A percentile compares a stretch with the other conserved stretches of the same genome.
phyloP scores from a whole-genome alignment of 2,797 vertebrate species.

The Eospalax fontanierii region DNA sequence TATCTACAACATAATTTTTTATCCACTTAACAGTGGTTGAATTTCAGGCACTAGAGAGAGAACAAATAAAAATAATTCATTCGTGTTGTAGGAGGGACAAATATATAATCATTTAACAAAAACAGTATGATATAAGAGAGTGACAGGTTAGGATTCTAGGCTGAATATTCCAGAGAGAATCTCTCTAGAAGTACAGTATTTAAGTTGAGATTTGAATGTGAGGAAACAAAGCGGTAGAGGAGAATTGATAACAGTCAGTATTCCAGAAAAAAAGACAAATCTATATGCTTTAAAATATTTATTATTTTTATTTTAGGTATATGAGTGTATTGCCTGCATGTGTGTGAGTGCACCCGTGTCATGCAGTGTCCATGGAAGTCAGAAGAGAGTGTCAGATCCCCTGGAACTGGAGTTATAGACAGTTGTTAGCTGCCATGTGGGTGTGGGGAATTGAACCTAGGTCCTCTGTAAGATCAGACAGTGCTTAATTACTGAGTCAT shows the following conservation, averaged over 20 bases:
- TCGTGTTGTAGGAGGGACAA: neutral
- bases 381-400: no score
- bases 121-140: neutral
- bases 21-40: constrained; percentile 28
- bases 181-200: neutral
- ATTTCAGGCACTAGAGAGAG: neutral
- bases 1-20: constrained; percentile 35
- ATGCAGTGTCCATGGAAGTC: no score
- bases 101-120: constrained; percentile 51
- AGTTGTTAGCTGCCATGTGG: no score
- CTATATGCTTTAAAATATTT: no score
- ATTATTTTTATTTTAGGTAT: no score
- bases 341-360: no score
- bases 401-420: no score
- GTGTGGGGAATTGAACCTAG: no score
- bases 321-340: no score
- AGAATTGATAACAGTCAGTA: neutral
- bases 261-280: neutral
- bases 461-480: no score
- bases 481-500: no score
- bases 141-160: neutral
- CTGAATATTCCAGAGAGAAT: neutral
- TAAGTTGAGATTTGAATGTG: constrained; percentile 39
- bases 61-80: constrained; percentile 38
- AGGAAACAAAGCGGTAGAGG: neutral